Percentiles rank a stretch among this genome's conserved stretches.
Evolutionary conservation across 2,113 vertebrate genomes (phyloP).

Genomic region (Nibea coibor): DNA sequence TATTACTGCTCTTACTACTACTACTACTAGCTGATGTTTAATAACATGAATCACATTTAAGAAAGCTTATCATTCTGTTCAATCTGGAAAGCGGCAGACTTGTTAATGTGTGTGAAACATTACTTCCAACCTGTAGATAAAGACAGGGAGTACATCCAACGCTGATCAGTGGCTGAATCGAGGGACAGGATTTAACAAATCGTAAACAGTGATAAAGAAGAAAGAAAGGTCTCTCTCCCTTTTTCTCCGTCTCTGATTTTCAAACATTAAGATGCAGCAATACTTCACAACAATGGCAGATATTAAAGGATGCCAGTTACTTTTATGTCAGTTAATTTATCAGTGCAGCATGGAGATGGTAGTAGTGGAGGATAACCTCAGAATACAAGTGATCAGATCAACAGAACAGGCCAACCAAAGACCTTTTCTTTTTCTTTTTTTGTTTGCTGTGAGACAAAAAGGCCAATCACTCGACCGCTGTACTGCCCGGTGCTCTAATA

Average conservation of each 20-base stretch:
- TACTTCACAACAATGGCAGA: not conserved
- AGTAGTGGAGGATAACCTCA: not conserved
- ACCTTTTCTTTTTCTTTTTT: not conserved
- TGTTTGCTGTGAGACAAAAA: not conserved
- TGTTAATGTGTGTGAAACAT: not conserved
- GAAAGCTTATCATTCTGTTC: not conserved
- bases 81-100: not conserved
- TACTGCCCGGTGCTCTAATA: not conserved
- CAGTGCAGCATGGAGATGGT: not conserved
- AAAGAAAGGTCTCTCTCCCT: not conserved
- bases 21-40: not conserved
- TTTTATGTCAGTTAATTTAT: slow-evolving; percentile 13
- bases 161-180: slow-evolving; percentile 20
- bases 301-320: slow-evolving; percentile 5
- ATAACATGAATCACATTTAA: not conserved
- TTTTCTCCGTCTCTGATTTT: not conserved
- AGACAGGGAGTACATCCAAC: not conserved
- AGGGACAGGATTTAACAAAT: slow-evolving; percentile 7
- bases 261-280: not conserved
- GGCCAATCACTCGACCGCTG: not conserved
- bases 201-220: slow-evolving; percentile 1
- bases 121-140: not conserved
- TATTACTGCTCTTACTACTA: no score
- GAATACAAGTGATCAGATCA: not conserved
- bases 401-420: not conserved